These are phyloP conservation scores for Coregonus sp. DNA, from an alignment of 2,797 vertebrate genomes.

Conservation along the genomic window DNA sequence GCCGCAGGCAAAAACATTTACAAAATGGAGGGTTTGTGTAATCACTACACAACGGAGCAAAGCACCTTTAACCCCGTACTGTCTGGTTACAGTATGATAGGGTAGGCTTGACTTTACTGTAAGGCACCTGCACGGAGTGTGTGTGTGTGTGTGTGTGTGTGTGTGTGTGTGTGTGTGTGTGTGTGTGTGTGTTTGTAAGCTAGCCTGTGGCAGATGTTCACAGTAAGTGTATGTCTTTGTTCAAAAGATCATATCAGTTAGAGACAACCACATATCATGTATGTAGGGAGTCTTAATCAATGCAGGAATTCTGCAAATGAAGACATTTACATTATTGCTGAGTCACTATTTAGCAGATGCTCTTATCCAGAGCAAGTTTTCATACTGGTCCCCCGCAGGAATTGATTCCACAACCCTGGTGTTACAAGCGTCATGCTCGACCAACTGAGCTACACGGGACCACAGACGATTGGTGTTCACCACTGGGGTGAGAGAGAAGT, in stretches of 20 bases:
- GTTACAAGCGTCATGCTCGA: no score
- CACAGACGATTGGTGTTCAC: conserved; percentile 19
- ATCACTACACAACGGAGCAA: conserved; percentile 34
- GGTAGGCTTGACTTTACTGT: not conserved
- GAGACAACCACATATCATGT: no score
- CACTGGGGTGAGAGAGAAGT: conserved; percentile 38
- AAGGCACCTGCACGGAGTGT: conserved; percentile 2
- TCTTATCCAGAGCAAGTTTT: no score
- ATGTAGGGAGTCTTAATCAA: no score
- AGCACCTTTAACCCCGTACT: conserved; percentile 12
- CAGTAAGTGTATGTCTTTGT: not conserved
- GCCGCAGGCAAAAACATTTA: conserved; percentile 32
- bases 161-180: conserved; percentile 9
- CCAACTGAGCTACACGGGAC: no score
- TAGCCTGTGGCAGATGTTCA: not conserved
- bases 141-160: conserved; percentile 1
- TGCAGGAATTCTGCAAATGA: no score
- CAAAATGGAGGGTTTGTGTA: conserved; percentile 50
- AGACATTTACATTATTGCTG: no score
- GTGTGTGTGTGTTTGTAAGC: conserved; percentile 4
- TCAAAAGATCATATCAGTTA: no score
- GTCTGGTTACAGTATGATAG: not conserved
- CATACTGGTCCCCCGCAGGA: no score
- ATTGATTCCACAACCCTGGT: no score
- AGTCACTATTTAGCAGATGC: not conserved